A percentile compares a stretch with the other conserved stretches of the same genome.
Conservation (phyloP, 2,888 invertebrate species). For the Callimorpha dominula region DNA sequence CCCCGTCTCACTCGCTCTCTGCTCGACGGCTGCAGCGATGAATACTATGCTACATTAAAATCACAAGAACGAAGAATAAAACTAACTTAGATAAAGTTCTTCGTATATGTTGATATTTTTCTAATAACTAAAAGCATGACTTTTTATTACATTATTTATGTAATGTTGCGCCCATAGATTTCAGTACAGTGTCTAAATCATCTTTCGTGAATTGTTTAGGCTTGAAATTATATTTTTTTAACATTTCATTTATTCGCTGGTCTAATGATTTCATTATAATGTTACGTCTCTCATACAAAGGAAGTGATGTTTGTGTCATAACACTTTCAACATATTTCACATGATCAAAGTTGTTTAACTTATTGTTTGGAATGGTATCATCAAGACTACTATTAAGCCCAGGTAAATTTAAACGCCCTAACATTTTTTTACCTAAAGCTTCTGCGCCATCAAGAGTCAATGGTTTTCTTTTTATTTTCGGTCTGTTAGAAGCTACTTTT, state of each 20-base stretch:
- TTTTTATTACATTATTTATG: background rate
- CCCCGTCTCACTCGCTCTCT: too few relatives aligned
- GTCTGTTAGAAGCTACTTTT: background rate
- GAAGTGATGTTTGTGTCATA: background rate
- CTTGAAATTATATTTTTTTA: background rate
- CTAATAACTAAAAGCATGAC: background rate
- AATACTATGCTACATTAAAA: too few relatives aligned
- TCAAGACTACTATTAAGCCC: background rate
- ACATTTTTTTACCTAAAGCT: background rate
- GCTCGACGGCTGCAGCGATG: too few relatives aligned
- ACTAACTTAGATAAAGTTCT: too few relatives aligned
- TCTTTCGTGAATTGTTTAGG: background rate
- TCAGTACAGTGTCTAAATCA: background rate
- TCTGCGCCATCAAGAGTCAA: background rate
- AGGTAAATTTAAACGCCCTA: background rate
- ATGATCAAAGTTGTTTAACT: constrained; percentile 4
- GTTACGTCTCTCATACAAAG: constrained; percentile 4
- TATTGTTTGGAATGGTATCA: background rate
- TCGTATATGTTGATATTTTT: too few relatives aligned
- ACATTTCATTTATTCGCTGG: background rate
- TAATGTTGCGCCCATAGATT: background rate
- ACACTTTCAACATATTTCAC: background rate
- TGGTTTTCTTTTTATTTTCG: background rate
- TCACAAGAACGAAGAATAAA: too few relatives aligned
- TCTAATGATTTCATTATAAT: background rate